These are phyloP conservation scores for Zygaena filipendulae DNA, from an alignment of 2,888 invertebrate species.

Conservation along the genomic window DNA sequence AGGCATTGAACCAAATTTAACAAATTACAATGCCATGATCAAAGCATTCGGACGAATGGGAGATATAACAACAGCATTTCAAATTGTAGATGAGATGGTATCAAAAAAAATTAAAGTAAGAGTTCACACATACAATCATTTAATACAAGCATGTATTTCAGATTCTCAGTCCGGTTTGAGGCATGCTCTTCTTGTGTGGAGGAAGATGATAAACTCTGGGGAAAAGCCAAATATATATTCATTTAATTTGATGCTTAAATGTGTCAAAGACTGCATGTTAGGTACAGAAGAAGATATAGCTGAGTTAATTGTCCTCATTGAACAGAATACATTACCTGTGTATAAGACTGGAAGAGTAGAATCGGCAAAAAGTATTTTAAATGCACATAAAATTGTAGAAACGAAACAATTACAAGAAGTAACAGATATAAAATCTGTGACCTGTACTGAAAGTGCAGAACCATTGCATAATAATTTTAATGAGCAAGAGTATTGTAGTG, in stretches of 20 bases:
- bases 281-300: conserved; percentile 72
- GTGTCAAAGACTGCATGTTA: conserved; percentile 83
- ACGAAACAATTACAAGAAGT: background rate
- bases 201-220: conserved; percentile 75
- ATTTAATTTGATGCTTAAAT: conserved; percentile 84
- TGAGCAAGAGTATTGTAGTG: background rate
- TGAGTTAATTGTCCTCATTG: conserved; percentile 40
- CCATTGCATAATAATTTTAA: background rate
- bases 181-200: conserved; percentile 87
- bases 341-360: background rate
- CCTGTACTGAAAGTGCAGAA: no score
- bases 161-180: conserved; percentile 84
- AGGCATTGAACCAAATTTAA: conserved; percentile 74
- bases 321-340: background rate
- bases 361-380: background rate
- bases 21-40: conserved; percentile 89
- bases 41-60: conserved; percentile 91
- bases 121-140: conserved; percentile 78
- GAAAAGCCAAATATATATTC: conserved; percentile 77
- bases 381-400: background rate
- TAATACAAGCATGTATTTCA: conserved; percentile 86
- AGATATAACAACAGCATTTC: conserved; percentile 80
- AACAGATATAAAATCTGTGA: background rate
- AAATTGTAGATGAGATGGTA: conserved; percentile 86
- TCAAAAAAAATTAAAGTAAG: conserved; percentile 70